A percentile compares a stretch with the other conserved stretches of the same genome.
phyloP scores from a whole-genome alignment of 2,113 vertebrate species.

The Lampris megalopsis region DNA sequence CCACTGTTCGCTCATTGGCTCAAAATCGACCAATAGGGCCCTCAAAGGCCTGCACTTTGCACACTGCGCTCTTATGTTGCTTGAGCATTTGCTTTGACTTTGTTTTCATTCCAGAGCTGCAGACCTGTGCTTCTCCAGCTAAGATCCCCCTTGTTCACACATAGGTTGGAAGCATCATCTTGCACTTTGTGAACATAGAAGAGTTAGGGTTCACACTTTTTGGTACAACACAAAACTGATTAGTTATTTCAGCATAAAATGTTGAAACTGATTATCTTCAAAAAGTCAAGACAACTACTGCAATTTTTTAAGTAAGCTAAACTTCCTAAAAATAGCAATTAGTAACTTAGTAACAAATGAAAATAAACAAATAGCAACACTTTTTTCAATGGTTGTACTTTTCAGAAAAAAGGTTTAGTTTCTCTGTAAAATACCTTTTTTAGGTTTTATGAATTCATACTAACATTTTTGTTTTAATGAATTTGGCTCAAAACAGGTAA shows the following conservation, averaged over 20 bases:
- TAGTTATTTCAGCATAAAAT: too few species aligned
- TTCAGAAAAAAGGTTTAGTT: too few species aligned
- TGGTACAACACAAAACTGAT: background rate
- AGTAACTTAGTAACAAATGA: too few species aligned
- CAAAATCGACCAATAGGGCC: conserved; percentile 6
- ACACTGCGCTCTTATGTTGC: conserved; percentile 36
- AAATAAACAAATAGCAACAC: too few species aligned
- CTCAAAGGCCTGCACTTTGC: conserved; percentile 16
- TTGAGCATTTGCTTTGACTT: conserved; percentile 15
- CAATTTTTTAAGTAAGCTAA: too few species aligned
- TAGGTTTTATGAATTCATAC: too few species aligned
- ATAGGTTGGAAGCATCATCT: conserved; percentile 33
- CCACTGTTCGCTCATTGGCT: conserved; percentile 20
- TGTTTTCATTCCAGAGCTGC: conserved; percentile 48
- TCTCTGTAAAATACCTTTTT: too few species aligned
- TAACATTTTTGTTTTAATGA: too few species aligned
- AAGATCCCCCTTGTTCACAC: conserved; percentile 20
- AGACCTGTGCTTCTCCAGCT: conserved; percentile 15
- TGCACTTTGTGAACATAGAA: background rate
- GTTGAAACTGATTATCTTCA: background rate
- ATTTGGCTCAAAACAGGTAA: too few species aligned
- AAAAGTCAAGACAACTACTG: background rate
- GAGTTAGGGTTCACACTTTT: background rate
- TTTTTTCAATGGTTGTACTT: too few species aligned
- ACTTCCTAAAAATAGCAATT: too few species aligned